Evolutionary conservation across 2,797 vertebrate species (phyloP).

Genomic region (Amniataba percoides): DNA sequence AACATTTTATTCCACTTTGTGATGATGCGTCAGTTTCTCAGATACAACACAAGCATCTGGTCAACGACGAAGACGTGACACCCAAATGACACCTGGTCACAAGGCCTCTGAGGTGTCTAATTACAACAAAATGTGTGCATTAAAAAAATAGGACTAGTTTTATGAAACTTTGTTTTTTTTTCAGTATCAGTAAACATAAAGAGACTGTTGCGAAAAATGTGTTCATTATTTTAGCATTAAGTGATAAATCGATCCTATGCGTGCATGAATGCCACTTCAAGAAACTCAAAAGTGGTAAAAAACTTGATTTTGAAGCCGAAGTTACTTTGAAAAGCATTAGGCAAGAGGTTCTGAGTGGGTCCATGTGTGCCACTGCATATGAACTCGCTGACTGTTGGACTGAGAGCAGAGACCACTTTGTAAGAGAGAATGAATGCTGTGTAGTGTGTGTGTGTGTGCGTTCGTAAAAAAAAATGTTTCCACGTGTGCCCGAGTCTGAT

Average conservation of each 20-base stretch:
- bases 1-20: background rate
- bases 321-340: constrained; percentile 12
- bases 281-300: background rate
- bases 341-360: constrained; percentile 11
- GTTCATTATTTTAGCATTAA: too few species aligned
- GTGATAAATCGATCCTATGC: too few species aligned
- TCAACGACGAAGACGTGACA: background rate
- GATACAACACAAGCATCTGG: background rate
- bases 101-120: background rate
- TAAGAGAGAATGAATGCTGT: constrained; percentile 41
- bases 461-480: constrained; percentile 34
- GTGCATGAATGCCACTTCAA: too few species aligned
- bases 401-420: constrained; percentile 29
- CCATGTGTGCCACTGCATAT: constrained; percentile 1
- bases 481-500: constrained; percentile 75
- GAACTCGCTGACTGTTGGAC: constrained; percentile 13
- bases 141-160: background rate
- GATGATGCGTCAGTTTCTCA: background rate
- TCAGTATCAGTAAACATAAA: background rate
- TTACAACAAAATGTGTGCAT: background rate
- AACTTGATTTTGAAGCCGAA: background rate
- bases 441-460: constrained; percentile 31
- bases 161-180: constrained; percentile 7
- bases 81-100: background rate
- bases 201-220: too few species aligned